Percentiles rank a stretch among this genome's conserved stretches.
Conservation (phyloP, 2,797 vertebrate species). For the Myotis daubentonii region DNA sequence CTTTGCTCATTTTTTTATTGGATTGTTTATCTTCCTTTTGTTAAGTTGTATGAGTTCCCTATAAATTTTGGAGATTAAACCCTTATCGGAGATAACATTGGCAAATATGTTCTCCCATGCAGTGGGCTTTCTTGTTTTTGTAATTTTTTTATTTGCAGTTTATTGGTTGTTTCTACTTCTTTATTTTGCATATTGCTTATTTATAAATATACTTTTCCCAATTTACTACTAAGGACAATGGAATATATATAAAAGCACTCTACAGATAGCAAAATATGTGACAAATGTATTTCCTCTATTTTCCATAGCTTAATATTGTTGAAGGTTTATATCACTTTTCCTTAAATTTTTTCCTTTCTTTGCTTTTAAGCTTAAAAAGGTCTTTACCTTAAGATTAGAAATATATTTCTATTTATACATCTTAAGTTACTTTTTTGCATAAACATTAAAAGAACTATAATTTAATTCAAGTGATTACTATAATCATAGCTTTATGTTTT, state of each 20-base stretch:
- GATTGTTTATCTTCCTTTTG: too few species aligned
- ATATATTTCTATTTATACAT: not conserved
- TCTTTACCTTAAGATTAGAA: not conserved
- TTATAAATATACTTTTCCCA: not conserved
- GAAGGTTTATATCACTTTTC: slow-evolving; percentile 17
- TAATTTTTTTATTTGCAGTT: not conserved
- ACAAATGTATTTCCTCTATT: too few species aligned
- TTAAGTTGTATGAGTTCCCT: too few species aligned
- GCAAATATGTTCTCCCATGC: too few species aligned
- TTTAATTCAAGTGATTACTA: not conserved
- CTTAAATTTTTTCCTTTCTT: not conserved
- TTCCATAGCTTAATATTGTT: not conserved
- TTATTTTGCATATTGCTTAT: not conserved
- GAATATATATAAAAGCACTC: not conserved
- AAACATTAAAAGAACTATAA: not conserved
- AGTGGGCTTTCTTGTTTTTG: too few species aligned
- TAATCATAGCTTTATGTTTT: not conserved
- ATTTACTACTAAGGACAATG: not conserved
- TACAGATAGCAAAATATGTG: not conserved
- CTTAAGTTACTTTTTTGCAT: slow-evolving; percentile 13
- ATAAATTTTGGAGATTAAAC: too few species aligned
- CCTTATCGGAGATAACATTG: too few species aligned
- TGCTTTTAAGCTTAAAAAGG: slow-evolving; percentile 24
- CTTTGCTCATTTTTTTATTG: too few species aligned
- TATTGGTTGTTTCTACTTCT: not conserved